A percentile compares a stretch with the other conserved stretches of the same genome.
phyloP scores from a whole-genome alignment of 2,888 invertebrate genomes.

The Drosophila suboccidentalis region DNA sequence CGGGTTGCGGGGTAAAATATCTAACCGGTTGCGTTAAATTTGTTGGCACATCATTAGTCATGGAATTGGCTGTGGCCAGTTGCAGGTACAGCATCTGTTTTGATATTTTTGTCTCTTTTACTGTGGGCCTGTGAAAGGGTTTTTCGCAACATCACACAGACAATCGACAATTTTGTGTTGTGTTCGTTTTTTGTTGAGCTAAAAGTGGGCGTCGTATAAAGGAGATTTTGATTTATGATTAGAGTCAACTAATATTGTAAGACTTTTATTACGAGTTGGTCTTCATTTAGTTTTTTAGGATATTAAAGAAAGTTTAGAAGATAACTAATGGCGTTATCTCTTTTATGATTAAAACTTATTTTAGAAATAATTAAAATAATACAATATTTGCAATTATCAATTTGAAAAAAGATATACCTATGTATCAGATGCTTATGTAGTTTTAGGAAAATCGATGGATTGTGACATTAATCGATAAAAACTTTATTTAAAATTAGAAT shows the following conservation, averaged over 20 bases:
- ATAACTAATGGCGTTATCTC: too few species aligned
- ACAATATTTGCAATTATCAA: too few species aligned
- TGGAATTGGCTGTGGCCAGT: conserved; percentile 53
- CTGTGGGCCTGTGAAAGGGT: conserved; percentile 38
- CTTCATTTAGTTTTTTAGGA: not conserved
- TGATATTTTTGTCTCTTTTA: conserved; percentile 52
- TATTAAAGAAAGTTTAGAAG: too few species aligned
- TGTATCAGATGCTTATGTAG: too few species aligned
- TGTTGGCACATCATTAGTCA: conserved; percentile 84
- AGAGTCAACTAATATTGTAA: not conserved
- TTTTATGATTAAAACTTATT: too few species aligned
- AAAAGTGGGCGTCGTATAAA: conserved; percentile 37
- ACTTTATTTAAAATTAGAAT: too few species aligned
- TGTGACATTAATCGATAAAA: too few species aligned
- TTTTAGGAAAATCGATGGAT: too few species aligned
- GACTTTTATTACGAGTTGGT: not conserved
- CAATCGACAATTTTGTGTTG: conserved; percentile 21
- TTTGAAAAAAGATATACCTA: too few species aligned
- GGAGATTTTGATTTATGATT: conserved; percentile 60
- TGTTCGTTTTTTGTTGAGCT: conserved; percentile 5
- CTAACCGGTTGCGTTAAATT: conserved; percentile 81
- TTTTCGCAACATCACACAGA: conserved; percentile 30
- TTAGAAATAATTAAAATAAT: too few species aligned
- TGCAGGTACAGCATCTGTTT: conserved; percentile 68
- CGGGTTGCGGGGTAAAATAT: conserved; percentile 12